Evolutionary conservation across 23 tunicate genomes (phyloP).

Genomic region (Halocynthia roretzi): DNA sequence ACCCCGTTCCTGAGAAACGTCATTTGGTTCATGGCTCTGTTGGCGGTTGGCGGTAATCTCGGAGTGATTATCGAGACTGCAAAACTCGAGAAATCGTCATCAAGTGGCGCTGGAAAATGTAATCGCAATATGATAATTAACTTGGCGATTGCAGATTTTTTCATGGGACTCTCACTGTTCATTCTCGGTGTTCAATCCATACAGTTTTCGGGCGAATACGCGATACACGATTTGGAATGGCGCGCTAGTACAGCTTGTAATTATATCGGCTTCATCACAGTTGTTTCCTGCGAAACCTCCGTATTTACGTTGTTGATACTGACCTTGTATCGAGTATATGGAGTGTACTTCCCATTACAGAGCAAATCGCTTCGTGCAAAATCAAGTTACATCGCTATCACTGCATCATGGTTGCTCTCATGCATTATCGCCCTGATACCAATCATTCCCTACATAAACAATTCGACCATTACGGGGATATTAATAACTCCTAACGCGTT

Average conservation of each 20-base stretch:
- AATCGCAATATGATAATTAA: conserved; percentile 28
- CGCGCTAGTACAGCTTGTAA: conserved; percentile 25
- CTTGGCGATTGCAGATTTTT: conserved; percentile 41
- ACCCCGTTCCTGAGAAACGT: conserved; percentile 4
- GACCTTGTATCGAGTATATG: conserved; percentile 20
- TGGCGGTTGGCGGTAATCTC: conserved; percentile 31
- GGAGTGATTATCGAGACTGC: conserved; percentile 24
- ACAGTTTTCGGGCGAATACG: conserved; percentile 38
- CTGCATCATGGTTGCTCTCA: conserved; percentile 15
- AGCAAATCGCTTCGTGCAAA: neutral
- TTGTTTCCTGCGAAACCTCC: conserved; percentile 38
- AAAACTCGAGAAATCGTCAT: neutral
- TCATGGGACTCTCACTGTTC: conserved; percentile 46
- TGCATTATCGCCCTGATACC: conserved; percentile 24
- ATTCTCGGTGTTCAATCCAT: conserved; percentile 23
- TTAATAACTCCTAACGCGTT: conserved; percentile 6
- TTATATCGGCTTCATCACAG: conserved; percentile 25
- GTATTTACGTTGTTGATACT: conserved; percentile 28
- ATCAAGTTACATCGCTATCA: neutral
- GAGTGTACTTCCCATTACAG: conserved; percentile 18
- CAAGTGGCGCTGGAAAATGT: neutral
- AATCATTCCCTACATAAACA: neutral
- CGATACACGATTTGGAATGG: conserved; percentile 30
- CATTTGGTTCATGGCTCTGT: conserved; percentile 54
- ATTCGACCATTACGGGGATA: conserved; percentile 18